These are phyloP conservation scores for Microctonus aethiopoides DNA, from an alignment of 2,888 invertebrate species.

Conservation along the genomic window DNA sequence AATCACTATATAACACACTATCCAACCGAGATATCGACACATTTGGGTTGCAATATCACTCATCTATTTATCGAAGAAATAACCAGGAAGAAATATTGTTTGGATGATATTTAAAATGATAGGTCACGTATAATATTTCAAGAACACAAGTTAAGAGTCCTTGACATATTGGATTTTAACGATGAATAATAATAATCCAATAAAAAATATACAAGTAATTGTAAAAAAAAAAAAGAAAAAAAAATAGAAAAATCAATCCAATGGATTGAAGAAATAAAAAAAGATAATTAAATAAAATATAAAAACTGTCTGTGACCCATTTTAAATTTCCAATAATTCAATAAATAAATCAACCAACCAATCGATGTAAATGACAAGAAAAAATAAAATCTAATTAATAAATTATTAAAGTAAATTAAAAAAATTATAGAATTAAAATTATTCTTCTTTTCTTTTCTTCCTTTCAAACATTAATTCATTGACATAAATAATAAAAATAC, in stretches of 20 bases:
- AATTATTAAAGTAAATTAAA: too few species aligned
- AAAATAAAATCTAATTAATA: too few species aligned
- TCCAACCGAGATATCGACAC: slow-evolving; percentile 50
- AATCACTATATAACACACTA: slow-evolving; percentile 39
- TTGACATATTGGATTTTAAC: background rate
- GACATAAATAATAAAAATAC: background rate
- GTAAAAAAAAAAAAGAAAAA: background rate
- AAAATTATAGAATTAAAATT: too few species aligned
- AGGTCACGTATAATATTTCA: background rate
- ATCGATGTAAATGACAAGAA: too few species aligned
- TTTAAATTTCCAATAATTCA: background rate
- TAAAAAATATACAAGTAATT: background rate
- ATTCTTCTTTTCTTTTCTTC: too few species aligned
- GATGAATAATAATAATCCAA: background rate
- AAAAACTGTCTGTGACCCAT: background rate
- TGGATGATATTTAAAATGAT: background rate
- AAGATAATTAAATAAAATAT: background rate
- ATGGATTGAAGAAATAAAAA: background rate
- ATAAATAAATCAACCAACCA: background rate
- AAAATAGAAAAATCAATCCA: background rate
- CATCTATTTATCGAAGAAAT: background rate
- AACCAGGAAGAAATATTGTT: background rate
- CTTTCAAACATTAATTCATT: background rate
- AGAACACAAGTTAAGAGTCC: background rate
- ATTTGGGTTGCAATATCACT: slow-evolving; percentile 23